These are phyloP conservation scores for Cerastoderma edule DNA, from an alignment of 2,888 invertebrate species.

Conservation along the genomic window DNA sequence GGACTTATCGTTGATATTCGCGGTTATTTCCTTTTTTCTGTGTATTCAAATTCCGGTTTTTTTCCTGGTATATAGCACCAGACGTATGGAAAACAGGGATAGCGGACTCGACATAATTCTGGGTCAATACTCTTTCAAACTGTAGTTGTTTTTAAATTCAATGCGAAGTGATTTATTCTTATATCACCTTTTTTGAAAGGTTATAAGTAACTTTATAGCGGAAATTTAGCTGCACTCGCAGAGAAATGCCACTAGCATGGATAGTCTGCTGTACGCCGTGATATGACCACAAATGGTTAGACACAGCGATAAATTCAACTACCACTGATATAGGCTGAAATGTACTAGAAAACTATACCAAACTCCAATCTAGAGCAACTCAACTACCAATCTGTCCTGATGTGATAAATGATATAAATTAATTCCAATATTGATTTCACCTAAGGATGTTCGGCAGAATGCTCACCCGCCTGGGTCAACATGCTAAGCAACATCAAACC, in stretches of 20 bases:
- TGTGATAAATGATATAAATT: background rate
- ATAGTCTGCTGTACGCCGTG: background rate
- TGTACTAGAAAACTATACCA: background rate
- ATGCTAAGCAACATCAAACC: constrained; percentile 11
- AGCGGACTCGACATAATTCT: too few species aligned
- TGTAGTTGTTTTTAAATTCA: too few species aligned
- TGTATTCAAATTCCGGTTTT: too few species aligned
- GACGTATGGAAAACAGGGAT: too few species aligned
- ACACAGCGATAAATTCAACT: background rate
- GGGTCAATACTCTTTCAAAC: too few species aligned
- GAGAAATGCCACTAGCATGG: background rate
- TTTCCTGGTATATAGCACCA: too few species aligned
- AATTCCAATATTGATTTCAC: background rate
- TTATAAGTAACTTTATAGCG: too few species aligned
- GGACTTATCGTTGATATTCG: too few species aligned
- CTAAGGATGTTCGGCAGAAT: constrained; percentile 11
- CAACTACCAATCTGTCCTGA: background rate
- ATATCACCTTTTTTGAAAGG: too few species aligned
- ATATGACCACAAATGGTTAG: background rate
- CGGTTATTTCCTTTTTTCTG: too few species aligned
- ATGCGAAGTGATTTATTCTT: too few species aligned
- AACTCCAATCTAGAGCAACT: background rate
- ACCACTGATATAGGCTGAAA: background rate
- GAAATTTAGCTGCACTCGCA: too few species aligned
- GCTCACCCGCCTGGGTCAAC: constrained; percentile 15